Evolutionary conservation across 2,888 invertebrate species (phyloP), one percentile per base, ranked within the genome.

Genomic region (Dolichomitus sp.): DNA sequence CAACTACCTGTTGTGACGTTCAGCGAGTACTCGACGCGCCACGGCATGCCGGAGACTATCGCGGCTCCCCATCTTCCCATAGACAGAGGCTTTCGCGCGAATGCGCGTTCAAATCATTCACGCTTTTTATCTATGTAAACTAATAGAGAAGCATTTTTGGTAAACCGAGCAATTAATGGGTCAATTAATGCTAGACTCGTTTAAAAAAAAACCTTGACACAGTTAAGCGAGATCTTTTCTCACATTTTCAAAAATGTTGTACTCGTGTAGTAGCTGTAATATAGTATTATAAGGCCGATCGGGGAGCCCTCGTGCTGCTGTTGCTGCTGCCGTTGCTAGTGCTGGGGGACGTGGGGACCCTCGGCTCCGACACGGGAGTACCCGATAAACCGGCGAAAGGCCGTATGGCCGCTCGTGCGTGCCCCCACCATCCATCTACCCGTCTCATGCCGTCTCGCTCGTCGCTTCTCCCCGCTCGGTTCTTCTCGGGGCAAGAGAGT

Each of bases 1-100:
- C 92, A 90, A 92, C 92, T 92, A 92, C 92, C 92, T 92, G 92
- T 92, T 92, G 92, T 91, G 90, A 91, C 91, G 89, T 91, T 80
- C 88, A 87, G 86, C 85, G 87, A 84, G 84, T 77, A 87, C 85
- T 76, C 87, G 84, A 65, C 79, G 84, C 82, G 80, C 80, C 86
- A 86, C 84, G 84, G 37, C 84, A 80, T 61, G 83, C 79, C 79
- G 83, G 83, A 83, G 6, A 19, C 81, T 80, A 57, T 45, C 54
- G 75, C 19, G 14, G 19, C 54, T 33, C 65, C 19, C 17, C 42
- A 11, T 17, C 45, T 6, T 17, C 54, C 6, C 37, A 52, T 7
- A 19, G 9, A 59, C 7, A 12, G 45, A 57, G 57, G 27, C 54
- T 76, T 48, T 40, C 42, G 23, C 48, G 78, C 52, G 78, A 70